phyloP scores from a whole-genome alignment of 2,113 vertebrate genomes.

The Opisthocomus hoazin region DNA sequence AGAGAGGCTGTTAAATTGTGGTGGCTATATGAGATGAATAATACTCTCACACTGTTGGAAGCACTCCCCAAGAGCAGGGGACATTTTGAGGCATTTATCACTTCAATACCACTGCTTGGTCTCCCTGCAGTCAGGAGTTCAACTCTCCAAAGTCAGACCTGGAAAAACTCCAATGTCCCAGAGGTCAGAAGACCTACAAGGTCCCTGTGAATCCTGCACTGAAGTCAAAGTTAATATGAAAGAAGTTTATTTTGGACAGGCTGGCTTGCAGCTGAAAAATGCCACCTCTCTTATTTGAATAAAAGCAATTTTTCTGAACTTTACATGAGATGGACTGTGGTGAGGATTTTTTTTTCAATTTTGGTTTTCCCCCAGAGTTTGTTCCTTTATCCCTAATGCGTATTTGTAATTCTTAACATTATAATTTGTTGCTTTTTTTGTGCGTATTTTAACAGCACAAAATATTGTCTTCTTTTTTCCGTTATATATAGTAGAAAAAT shows the following conservation, averaged over 20 bases:
- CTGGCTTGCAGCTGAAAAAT: not conserved
- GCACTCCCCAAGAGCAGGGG: not conserved
- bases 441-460: not conserved
- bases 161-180: not conserved
- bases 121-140: not conserved
- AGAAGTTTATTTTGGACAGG: not conserved
- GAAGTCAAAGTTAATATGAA: not conserved
- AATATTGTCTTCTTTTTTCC: not conserved
- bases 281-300: not conserved
- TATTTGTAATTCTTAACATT: not conserved
- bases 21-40: not conserved
- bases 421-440: not conserved
- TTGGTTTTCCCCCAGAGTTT: not conserved
- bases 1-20: not conserved
- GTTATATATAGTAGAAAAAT: not conserved
- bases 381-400: not conserved
- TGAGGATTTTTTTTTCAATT: not conserved
- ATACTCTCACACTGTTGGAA: not conserved
- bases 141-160: not conserved
- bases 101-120: not conserved
- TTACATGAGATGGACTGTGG: not conserved
- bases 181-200: not conserved
- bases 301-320: not conserved
- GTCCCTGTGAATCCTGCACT: not conserved
- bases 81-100: not conserved